phyloP scores from a whole-genome alignment of 2,797 vertebrate species.

The Xiphorhynchus erythropygius region DNA sequence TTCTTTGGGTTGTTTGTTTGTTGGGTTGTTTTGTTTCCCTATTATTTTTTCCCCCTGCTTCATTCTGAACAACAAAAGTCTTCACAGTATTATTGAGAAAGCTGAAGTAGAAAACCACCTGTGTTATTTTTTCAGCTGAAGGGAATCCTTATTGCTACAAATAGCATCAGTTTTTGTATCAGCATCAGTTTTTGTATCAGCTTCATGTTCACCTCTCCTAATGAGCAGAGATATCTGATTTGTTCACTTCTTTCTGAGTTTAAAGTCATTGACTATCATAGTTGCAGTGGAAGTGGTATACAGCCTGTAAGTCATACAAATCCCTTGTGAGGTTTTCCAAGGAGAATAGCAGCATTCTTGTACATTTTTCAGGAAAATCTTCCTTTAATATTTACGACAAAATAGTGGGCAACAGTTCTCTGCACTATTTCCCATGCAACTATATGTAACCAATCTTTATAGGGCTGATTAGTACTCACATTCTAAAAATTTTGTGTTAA shows the following conservation, averaged over 20 bases:
- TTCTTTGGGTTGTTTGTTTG: background rate
- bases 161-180: background rate
- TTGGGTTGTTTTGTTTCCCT: background rate
- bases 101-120: background rate
- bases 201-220: conserved; percentile 12
- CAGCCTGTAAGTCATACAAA: background rate
- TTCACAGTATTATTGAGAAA: background rate
- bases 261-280: conserved; percentile 38
- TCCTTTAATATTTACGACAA: background rate
- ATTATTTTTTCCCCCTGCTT: background rate
- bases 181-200: background rate
- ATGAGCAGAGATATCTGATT: conserved; percentile 22
- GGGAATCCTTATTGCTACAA: background rate
- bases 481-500: conserved; percentile 47
- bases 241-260: conserved; percentile 19
- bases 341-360: background rate
- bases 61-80: background rate
- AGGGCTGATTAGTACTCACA: conserved; percentile 40
- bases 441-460: conserved; percentile 35
- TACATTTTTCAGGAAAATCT: conserved; percentile 12
- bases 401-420: background rate
- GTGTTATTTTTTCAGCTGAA: background rate
- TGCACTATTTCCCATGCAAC: conserved; percentile 33
- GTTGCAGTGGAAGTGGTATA: conserved; percentile 15
- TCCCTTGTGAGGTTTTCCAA: conserved; percentile 36